Percentiles rank a stretch among this genome's conserved stretches.
These are phyloP conservation scores for Cebus imitator DNA, from an alignment of 2,113 vertebrate species.

Conservation along the genomic window DNA sequence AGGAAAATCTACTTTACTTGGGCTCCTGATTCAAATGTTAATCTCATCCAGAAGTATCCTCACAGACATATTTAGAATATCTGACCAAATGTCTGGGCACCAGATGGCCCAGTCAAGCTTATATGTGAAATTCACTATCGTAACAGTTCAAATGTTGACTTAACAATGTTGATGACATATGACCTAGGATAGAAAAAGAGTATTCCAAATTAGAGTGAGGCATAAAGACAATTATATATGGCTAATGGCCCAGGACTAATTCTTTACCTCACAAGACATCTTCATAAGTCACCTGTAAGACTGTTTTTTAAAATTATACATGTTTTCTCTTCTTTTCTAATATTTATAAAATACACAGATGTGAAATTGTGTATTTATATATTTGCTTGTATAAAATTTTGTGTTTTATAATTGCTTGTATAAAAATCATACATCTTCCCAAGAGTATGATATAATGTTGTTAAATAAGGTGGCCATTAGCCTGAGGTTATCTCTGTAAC, in stretches of 20 bases:
- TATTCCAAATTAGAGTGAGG: not conserved
- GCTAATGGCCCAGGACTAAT: not conserved
- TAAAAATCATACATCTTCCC: not conserved
- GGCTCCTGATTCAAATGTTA: not conserved
- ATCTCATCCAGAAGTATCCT: not conserved
- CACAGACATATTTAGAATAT: not conserved
- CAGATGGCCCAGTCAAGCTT: not conserved
- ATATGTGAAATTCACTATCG: not conserved
- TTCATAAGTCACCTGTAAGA: not conserved
- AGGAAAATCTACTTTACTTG: not conserved
- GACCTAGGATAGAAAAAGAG: not conserved
- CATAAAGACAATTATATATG: not conserved
- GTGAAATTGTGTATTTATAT: not conserved
- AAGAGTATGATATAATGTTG: not conserved
- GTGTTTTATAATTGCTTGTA: too few species aligned
- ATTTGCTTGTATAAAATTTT: too few species aligned
- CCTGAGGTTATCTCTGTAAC: not conserved
- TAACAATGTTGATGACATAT: not conserved
- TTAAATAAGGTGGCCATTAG: not conserved
- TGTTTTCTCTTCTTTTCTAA: not conserved
- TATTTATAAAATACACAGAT: not conserved
- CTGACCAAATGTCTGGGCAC: not conserved
- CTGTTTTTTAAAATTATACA: not conserved
- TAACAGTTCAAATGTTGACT: not conserved
- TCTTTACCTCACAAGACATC: not conserved